These are phyloP conservation scores for Seriola quinqueradiata DNA, from an alignment of 2,113 vertebrate genomes.

Conservation along the genomic window DNA sequence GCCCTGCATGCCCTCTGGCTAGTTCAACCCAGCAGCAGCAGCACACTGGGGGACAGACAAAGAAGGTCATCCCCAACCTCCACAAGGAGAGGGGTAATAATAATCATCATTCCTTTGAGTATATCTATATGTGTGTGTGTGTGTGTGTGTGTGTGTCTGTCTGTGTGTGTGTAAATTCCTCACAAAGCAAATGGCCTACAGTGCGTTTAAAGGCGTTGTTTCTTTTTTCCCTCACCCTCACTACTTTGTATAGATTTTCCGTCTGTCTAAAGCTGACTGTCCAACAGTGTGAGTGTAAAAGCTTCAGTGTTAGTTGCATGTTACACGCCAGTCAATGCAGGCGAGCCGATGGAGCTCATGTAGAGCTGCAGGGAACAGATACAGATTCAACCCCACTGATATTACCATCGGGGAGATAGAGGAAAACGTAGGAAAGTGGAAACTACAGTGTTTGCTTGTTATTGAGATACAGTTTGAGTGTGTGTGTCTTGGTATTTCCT, in stretches of 20 bases:
- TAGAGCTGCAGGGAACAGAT: conserved; percentile 61
- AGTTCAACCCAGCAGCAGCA: conserved; percentile 55
- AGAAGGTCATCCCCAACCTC: conserved; percentile 75
- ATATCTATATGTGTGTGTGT: conserved; percentile 18
- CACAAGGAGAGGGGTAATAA: conserved; percentile 76
- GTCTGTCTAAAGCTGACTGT: conserved; percentile 46
- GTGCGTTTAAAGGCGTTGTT: conserved; percentile 33
- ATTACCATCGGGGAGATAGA: conserved; percentile 36
- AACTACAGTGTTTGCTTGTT: conserved; percentile 5
- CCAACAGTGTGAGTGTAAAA: conserved; percentile 40
- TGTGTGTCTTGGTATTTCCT: conserved; percentile 4
- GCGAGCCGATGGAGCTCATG: conserved; percentile 50
- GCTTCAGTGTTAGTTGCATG: conserved; percentile 52
- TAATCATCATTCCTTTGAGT: conserved; percentile 65
- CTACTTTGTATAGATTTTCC: conserved; percentile 68
- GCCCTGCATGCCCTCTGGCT: conserved; percentile 73
- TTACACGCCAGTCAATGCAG: conserved; percentile 45
- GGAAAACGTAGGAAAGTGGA: conserved; percentile 8
- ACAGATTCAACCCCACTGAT: conserved; percentile 54
- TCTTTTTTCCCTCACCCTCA: conserved; percentile 2
- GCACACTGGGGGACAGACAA: conserved; percentile 60
- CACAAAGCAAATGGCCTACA: conserved; percentile 43
- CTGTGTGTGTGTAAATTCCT: conserved; percentile 18
- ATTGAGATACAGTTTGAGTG: conserved; percentile 1
- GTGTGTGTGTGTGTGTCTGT: background rate